Conservation (phyloP, 2,888 invertebrate genomes). For the Macrophya alboannulata region DNA sequence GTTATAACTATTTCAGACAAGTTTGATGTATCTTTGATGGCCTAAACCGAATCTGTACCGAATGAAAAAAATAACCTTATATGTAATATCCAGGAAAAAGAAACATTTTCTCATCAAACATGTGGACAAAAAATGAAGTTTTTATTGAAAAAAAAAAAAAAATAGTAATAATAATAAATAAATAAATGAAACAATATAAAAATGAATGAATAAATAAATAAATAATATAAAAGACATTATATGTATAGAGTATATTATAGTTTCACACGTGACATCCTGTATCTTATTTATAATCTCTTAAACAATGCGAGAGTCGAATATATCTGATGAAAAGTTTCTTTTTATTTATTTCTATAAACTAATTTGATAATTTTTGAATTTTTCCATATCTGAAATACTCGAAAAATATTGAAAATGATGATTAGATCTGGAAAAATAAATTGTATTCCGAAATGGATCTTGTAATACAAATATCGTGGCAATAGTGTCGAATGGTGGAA, state of each 20-base stretch:
- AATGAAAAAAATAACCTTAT: constrained; percentile 59
- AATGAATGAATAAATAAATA: background rate
- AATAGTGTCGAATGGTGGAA: too few relatives aligned
- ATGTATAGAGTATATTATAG: background rate
- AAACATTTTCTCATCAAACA: constrained; percentile 63
- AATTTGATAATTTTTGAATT: too few relatives aligned
- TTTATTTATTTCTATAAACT: background rate
- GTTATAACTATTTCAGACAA: constrained; percentile 30
- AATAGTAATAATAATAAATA: background rate
- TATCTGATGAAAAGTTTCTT: background rate
- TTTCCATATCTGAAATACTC: too few relatives aligned
- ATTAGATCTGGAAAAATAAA: too few relatives aligned
- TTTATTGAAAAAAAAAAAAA: constrained; percentile 64
- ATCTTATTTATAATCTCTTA: background rate
- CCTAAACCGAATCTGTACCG: constrained; percentile 66
- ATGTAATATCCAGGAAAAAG: constrained; percentile 55
- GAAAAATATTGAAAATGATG: too few relatives aligned
- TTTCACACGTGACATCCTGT: background rate
- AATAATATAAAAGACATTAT: constrained; percentile 2
- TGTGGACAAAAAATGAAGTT: constrained; percentile 64
- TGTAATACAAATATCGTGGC: background rate
- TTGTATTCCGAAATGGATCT: background rate
- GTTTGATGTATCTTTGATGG: constrained; percentile 66
- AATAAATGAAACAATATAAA: background rate
- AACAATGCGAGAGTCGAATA: background rate